Conservation (phyloP, 2,113 vertebrate genomes). For the Ciconia stormi region DNA sequence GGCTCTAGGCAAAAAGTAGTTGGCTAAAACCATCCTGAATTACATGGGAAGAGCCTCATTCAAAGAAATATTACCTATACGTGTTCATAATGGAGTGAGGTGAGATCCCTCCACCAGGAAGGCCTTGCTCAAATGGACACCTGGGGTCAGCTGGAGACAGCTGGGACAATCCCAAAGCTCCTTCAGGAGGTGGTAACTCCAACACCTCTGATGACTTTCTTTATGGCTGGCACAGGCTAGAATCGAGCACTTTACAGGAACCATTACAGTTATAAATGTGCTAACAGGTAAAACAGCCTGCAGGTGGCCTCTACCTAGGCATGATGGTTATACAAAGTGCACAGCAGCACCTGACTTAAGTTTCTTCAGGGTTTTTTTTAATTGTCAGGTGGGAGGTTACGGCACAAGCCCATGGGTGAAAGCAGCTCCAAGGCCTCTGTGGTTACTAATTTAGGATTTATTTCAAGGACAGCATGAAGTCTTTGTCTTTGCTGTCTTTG, state of each 20-base stretch:
- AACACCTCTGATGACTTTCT: background rate
- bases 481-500: background rate
- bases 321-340: background rate
- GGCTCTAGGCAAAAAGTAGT: background rate
- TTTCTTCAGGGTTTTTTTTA: background rate
- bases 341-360: background rate
- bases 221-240: rapidly evolving
- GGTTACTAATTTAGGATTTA: background rate
- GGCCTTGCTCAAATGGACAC: background rate
- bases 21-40: background rate
- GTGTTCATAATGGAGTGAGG: background rate
- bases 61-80: background rate
- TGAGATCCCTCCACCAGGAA: background rate
- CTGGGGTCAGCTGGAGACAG: background rate
- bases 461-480: background rate
- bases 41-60: background rate
- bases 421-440: background rate
- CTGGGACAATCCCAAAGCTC: background rate
- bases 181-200: background rate
- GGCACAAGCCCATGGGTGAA: background rate
- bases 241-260: background rate
- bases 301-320: rapidly evolving
- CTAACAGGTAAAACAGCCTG: background rate
- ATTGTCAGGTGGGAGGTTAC: background rate
- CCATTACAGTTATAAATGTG: rapidly evolving